Evolutionary conservation across 2,888 invertebrate species (phyloP).

Genomic region (Nysson spinosus): DNA sequence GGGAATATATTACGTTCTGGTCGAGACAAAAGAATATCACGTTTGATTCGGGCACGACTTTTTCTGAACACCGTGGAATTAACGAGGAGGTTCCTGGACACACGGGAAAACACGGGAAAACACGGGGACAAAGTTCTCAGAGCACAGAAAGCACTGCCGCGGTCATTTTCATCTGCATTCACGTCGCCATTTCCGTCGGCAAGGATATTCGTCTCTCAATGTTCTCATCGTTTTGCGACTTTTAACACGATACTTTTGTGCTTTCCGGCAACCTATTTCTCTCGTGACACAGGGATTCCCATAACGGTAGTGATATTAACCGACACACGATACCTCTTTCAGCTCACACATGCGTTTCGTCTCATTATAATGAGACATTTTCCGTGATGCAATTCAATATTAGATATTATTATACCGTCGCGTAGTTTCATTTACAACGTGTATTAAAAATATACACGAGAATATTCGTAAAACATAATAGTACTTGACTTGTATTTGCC

Average conservation of each 20-base stretch:
- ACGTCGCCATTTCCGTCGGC: constrained; percentile 27
- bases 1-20: too few species aligned
- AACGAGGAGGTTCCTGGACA: constrained; percentile 25
- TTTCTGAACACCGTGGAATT: constrained; percentile 19
- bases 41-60: too few species aligned
- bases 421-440: too few species aligned
- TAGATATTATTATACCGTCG: too few species aligned
- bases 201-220: constrained; percentile 63
- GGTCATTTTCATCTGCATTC: constrained; percentile 14
- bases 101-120: constrained; percentile 29
- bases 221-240: constrained; percentile 60
- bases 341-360: constrained; percentile 25
- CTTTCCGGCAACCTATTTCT: constrained; percentile 17
- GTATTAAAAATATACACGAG: too few species aligned
- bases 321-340: constrained; percentile 56
- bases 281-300: constrained; percentile 14
- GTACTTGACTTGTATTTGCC: too few species aligned
- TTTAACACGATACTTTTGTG: constrained; percentile 60
- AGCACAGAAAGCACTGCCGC: constrained; percentile 14
- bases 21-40: constrained; percentile 1
- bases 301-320: constrained; percentile 21
- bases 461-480: too few species aligned
- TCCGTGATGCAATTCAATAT: too few species aligned
- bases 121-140: constrained; percentile 15
- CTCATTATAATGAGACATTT: too few species aligned